Conservation (phyloP, 2,888 invertebrate genomes). For the Tetrapedia diversipes region DNA sequence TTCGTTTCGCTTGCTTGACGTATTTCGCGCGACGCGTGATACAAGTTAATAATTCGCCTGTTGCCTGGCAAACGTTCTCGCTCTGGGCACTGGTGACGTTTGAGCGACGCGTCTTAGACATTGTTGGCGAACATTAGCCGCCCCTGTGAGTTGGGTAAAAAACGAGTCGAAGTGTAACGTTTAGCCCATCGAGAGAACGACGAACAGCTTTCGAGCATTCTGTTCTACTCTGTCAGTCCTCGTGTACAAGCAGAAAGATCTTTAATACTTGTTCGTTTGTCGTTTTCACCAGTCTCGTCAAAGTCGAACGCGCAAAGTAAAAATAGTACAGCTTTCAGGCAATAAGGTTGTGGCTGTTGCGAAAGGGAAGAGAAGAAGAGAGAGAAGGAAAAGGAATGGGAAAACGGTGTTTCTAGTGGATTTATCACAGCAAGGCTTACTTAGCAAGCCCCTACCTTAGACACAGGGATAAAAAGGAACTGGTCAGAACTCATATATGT, state of each 20-base stretch:
- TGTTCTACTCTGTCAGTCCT: neutral
- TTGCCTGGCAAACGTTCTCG: neutral
- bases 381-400: too few relatives aligned
- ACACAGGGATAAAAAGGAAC: too few relatives aligned
- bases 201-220: neutral
- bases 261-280: neutral
- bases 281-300: too few relatives aligned
- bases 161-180: neutral
- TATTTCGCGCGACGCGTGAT: slow-evolving; percentile 7
- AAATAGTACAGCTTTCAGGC: too few relatives aligned
- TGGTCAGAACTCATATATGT: too few relatives aligned
- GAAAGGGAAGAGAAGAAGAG: too few relatives aligned
- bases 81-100: neutral
- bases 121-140: neutral
- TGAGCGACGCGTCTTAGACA: slow-evolving; percentile 3
- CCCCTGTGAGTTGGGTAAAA: neutral
- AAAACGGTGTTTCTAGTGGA: too few relatives aligned
- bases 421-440: too few relatives aligned
- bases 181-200: neutral
- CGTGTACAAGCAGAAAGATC: neutral
- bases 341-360: too few relatives aligned
- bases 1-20: slow-evolving; percentile 6
- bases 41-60: slow-evolving; percentile 23
- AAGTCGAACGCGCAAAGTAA: too few relatives aligned
- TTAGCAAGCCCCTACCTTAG: too few relatives aligned